A percentile compares a stretch with the other conserved stretches of the same genome.
These are phyloP conservation scores for Sinocyclocheilus grahami DNA, from an alignment of 2,113 vertebrate genomes.

Conservation along the genomic window DNA sequence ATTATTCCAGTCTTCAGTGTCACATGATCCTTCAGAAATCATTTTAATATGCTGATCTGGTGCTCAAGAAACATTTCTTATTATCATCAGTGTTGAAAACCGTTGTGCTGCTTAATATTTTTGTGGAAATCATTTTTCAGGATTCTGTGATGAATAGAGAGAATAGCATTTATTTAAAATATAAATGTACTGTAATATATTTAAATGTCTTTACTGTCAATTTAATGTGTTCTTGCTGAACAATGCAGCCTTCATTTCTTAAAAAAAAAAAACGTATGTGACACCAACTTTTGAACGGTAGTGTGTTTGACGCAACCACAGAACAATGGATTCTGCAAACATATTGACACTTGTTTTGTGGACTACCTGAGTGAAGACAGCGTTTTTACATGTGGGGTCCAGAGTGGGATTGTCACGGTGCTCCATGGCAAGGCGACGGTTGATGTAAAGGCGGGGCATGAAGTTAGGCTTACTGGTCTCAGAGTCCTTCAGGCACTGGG, in stretches of 20 bases:
- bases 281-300: neutral
- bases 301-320: neutral
- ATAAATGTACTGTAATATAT: too few relatives aligned
- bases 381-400: constrained; percentile 88
- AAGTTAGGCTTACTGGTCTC: constrained; percentile 95
- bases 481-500: constrained; percentile 94
- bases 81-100: neutral
- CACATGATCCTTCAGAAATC: neutral
- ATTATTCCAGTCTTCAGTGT: neutral
- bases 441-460: constrained; percentile 97
- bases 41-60: neutral
- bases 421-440: constrained; percentile 96
- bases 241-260: neutral
- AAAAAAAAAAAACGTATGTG: neutral
- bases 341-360: neutral
- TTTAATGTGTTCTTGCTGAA: neutral
- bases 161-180: too few relatives aligned
- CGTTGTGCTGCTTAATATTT: neutral
- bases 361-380: constrained; percentile 91
- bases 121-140: too few relatives aligned
- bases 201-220: neutral
- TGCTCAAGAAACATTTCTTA: neutral
- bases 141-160: neutral
- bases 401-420: constrained; percentile 90
- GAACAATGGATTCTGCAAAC: neutral